Conservation (phyloP, 2,888 invertebrate species). For the Penaeus monodon region DNA sequence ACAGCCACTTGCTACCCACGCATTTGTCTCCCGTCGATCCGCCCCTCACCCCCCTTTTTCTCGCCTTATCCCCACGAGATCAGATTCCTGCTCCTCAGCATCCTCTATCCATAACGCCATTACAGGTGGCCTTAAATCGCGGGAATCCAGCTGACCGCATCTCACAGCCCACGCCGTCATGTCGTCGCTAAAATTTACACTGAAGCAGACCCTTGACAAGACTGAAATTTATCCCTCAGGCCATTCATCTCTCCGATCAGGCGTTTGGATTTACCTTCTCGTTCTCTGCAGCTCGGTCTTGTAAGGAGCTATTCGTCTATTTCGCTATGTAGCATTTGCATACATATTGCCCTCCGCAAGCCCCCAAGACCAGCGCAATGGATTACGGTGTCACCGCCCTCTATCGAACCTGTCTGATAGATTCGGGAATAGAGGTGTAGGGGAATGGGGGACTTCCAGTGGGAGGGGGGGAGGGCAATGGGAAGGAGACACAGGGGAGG, state of each 20-base stretch:
- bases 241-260: constrained; percentile 27
- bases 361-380: constrained; percentile 22
- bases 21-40: constrained; percentile 6
- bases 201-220: not conserved
- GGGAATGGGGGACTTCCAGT: not conserved
- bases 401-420: constrained; percentile 43
- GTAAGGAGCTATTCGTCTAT: constrained; percentile 26
- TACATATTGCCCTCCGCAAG: constrained; percentile 39
- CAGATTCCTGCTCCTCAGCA: too few species aligned
- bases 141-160: not conserved
- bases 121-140: not conserved
- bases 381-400: constrained; percentile 36
- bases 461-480: too few species aligned
- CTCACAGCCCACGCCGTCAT: not conserved
- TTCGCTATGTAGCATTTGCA: constrained; percentile 35
- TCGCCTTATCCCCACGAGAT: too few species aligned
- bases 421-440: constrained; percentile 13
- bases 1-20: constrained; percentile 5
- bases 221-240: not conserved
- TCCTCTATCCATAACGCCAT: constrained; percentile 11
- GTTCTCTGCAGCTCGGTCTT: constrained; percentile 16
- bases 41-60: not conserved
- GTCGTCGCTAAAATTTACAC: not conserved
- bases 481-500: not conserved
- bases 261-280: constrained; percentile 22